A percentile compares a stretch with the other conserved stretches of the same genome.
Conservation (phyloP, 2,888 invertebrate species). For the Ectemnius lituratus region DNA sequence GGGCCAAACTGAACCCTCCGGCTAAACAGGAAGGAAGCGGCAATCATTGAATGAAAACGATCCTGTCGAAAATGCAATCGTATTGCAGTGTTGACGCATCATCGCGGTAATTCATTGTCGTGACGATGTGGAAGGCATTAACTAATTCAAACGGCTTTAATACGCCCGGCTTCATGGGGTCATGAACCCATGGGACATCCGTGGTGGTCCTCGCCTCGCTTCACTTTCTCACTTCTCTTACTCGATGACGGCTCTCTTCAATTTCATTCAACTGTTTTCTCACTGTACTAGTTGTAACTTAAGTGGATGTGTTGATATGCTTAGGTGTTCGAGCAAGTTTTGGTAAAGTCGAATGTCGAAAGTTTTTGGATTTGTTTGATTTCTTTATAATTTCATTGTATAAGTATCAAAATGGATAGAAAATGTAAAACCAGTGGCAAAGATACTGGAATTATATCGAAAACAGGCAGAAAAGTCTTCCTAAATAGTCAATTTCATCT, state of each 20-base stretch:
- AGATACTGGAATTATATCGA: too few relatives aligned
- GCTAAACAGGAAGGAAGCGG: slow-evolving; percentile 65
- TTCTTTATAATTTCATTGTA: too few relatives aligned
- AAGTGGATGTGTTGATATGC: too few relatives aligned
- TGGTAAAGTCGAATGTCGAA: too few relatives aligned
- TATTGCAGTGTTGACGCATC: slow-evolving; percentile 58
- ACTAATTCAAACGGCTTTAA: slow-evolving; percentile 68
- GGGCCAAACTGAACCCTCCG: background rate
- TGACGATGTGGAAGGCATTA: slow-evolving; percentile 67
- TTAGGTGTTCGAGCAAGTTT: too few relatives aligned
- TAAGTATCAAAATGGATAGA: too few relatives aligned
- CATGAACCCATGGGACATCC: slow-evolving; percentile 70
- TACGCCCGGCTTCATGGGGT: slow-evolving; percentile 58
- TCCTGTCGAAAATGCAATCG: slow-evolving; percentile 66
- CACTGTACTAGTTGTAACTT: too few relatives aligned
- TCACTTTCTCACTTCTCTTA: background rate
- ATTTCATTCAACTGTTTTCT: too few relatives aligned
- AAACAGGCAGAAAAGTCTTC: too few relatives aligned
- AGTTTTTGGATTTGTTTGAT: too few relatives aligned
- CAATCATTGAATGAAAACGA: slow-evolving; percentile 64
- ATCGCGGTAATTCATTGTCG: slow-evolving; percentile 62
- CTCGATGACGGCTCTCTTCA: background rate
- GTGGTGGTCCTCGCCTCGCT: slow-evolving; percentile 29
- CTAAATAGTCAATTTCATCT: too few relatives aligned
- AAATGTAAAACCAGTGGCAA: too few relatives aligned